Evolutionary conservation across 2,888 invertebrate species (phyloP), one percentile per base, ranked within the genome.

Genomic region (Diaprepes abbreviatus): DNA sequence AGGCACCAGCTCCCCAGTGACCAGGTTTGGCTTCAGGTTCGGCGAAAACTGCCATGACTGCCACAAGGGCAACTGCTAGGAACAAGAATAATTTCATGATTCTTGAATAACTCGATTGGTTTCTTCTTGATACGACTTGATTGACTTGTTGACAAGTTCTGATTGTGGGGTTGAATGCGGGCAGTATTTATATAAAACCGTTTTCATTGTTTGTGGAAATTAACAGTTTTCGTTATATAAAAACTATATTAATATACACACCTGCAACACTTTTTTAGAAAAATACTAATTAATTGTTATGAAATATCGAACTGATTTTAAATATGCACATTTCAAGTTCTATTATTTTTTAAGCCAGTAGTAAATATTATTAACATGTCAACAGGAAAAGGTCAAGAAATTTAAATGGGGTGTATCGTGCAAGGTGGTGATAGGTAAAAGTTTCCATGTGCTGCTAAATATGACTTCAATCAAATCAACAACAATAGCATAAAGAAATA

Each of bases 71-170:
- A 16, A 76, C 31, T 38, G 73, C 58, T 31, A 69, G 70, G 52
- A 76, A 69, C 19, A 75, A 17, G 31, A 77, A 52, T 60, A 71
- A 55, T 70, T 77, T 76, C 76, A 76, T 76, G 9, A 3, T 54
- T 14, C 1, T 10, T 14, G 16, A n/a, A 35, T n/a, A 59, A 70
- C 14, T 50, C 1, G 12, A 24, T 24, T 24, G 3, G n/a, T 28
- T 50, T 10, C 9, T 50, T 1, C 1, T 50, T 50, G n/a, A 16
- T 28, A n/a, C 16, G 17, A 50, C 21, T 50, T 50, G 24, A 50
- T 7, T 40, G 38, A 48, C 16, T 54, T 38, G 63, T 38, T 17
- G 24, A 52, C 45, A 40, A 40, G 28, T 40, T 64, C 35, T 54
- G 63, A 28, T 43, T 38, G 24, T 19, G 19, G 24, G 45, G 45